These are phyloP conservation scores for Anoncus sp. DNA, from an alignment of 2,888 invertebrate species.

Conservation along the genomic window DNA sequence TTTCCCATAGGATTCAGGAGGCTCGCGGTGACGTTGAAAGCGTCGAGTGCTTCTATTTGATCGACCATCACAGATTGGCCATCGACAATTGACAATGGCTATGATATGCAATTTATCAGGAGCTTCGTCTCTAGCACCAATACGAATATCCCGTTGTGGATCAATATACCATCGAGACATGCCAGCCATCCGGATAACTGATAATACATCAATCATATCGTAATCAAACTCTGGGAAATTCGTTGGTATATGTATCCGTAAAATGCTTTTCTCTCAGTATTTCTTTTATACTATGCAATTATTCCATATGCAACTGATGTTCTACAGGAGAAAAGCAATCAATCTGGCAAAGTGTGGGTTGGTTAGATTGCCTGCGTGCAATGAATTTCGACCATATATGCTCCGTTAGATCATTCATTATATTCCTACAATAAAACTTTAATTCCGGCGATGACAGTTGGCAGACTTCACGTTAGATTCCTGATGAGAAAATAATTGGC, in stretches of 20 bases:
- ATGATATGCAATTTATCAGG: conserved; percentile 38
- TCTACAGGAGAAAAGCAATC: conserved; percentile 28
- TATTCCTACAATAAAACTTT: conserved; percentile 32
- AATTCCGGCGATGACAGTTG: conserved; percentile 45
- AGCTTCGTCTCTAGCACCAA: conserved; percentile 8
- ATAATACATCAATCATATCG: conserved; percentile 41
- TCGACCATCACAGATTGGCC: neutral
- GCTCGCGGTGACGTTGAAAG: conserved; percentile 9
- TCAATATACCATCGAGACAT: conserved; percentile 18
- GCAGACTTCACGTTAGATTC: conserved; percentile 39
- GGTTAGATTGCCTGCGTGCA: conserved; percentile 14
- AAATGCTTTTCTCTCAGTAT: neutral
- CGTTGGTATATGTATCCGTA: conserved; percentile 1
- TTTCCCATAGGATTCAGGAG: neutral
- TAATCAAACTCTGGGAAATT: conserved; percentile 34
- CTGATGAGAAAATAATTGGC: conserved; percentile 68
- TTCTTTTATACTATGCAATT: conserved; percentile 12
- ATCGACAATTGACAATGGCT: conserved; percentile 16
- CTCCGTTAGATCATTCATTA: conserved; percentile 52
- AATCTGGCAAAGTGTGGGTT: conserved; percentile 18
- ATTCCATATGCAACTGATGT: conserved; percentile 12
- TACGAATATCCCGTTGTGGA: conserved; percentile 29
- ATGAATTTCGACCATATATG: conserved; percentile 34
- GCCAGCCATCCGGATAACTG: conserved; percentile 11
- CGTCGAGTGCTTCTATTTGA: conserved; percentile 5